Base-by-base conservation (phyloP, 2,113 vertebrate species). In the Hystrix brachyura region DNA sequence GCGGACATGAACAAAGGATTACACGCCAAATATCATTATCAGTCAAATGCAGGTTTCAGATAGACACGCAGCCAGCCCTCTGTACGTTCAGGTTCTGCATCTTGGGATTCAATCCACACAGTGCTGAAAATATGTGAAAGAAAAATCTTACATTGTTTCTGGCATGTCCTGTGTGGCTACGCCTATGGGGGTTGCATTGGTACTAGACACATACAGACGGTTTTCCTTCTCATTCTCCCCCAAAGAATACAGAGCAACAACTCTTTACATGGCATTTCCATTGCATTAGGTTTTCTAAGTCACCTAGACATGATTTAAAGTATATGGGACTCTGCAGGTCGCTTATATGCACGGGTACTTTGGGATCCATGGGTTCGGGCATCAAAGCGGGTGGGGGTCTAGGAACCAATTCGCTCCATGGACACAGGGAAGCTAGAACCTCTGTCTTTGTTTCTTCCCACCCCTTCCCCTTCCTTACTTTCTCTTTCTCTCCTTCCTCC, bases 1-100 rank as follows among this genome's bases (percentile, higher is more conserved):
- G 51, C 5, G 0, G 3, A 9, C 48, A 3, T 2, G 17, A 34
- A 9, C 62, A 23, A 60, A 18, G 2, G 8, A 1, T 32, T 27
- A 15, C 34, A 23, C 21, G n/a, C 15, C 27, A 25, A 67, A 8
- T 17, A 11, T 34, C 3, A 34, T 18, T 25, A 3, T 4, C 23
- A 2, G 6, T 55, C 46, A 38, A 5, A 15, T 14, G 29, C 48
- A 19, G 9, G 29, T 14, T 34, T 21, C 6, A 9, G 48, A 53
- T 1, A 19, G 48, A 18, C 8, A 4, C 4, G 51, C 7, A 34
- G 48, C 64, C 5, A 11, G 27, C 17, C 9, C 15, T 12, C 4
- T 53, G 27, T 18, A 34, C 32, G 14, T 32, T 10, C 32, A 57
- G 18, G 3, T 11, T 57, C 51, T 79, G 18, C 78, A 34, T 55